Base-by-base conservation (phyloP, 1,140 invertebrate genomes). In the Palaemon carinicauda region DNA sequence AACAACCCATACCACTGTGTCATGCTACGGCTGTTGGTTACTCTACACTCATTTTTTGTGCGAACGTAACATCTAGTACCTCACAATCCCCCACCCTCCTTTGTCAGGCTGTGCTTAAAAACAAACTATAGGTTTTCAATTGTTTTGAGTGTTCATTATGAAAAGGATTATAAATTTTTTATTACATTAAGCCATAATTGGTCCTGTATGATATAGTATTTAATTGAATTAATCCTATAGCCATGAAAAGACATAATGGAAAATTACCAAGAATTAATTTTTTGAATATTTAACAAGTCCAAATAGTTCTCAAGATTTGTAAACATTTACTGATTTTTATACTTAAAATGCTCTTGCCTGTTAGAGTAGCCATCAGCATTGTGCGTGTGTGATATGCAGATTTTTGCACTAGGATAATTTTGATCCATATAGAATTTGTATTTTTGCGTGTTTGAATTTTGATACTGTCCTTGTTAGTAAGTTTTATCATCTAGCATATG, bases 371-470 rank as follows among this genome's bases (percentile, higher is more conserved):
- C 84, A 86, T 79, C 84, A 86, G 84, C 84, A 79, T 73, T 80
- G 84, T 79, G 78, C 78, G 84, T 80, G 84, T 86, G 84, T 86
- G 84, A 86, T 86, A 86, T 86, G 84, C 84, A 86, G 78, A 80
- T 86, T 86, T 86, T 86, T 86, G 84, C 84, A 86, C 84, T 86
- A 86, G 84, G 84, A 86, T 86, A 86, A 86, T 86, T 86, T 86
- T 86, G 84, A 86, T 86, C 84, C 84, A 86, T 86, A 86, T 86
- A 86, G 84, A 86, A 86, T 86, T 86, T 86, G 84, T 86, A 86
- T 86, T 86, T 86, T 86, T 86, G 84, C 84, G 84, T 86, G 84
- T 86, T 86, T 86, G 84, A 86, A 86, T 86, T 86, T 86, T 86
- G 77, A 86, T 86, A 86, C 84, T 86, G 77, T 86, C 84, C 84